phyloP scores from a whole-genome alignment of 92 coral and sea anemone genomes.

The Heliopora coerulea region DNA sequence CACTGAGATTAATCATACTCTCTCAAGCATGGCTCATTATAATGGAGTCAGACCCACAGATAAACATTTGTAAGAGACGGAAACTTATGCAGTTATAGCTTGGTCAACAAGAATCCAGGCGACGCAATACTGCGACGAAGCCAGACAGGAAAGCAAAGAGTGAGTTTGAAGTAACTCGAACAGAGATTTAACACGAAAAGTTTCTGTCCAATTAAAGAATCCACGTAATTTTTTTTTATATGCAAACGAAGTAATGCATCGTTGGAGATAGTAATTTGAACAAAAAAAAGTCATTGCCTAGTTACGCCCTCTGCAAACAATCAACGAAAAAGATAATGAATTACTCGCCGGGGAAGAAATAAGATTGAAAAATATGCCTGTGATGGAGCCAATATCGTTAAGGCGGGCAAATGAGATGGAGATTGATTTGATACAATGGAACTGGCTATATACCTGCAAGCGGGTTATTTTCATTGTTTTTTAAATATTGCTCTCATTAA shows the following conservation, averaged over 20 bases:
- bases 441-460: too few species aligned
- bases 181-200: not conserved
- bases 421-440: too few species aligned
- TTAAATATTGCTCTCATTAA: too few species aligned
- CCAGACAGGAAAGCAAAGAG: not conserved
- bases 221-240: constrained; percentile 8
- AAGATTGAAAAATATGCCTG: too few species aligned
- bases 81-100: not conserved
- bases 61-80: too few species aligned
- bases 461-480: too few species aligned
- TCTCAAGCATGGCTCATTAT: constrained; percentile 7
- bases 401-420: not conserved
- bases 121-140: too few species aligned
- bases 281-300: not conserved
- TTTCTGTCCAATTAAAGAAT: not conserved
- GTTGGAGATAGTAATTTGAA: constrained; percentile 22
- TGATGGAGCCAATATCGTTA: too few species aligned
- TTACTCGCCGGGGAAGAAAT: too few species aligned
- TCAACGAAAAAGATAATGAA: too few species aligned
- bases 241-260: constrained; percentile 25
- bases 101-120: too few species aligned
- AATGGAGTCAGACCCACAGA: too few species aligned
- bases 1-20: not conserved
- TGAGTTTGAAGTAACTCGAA: not conserved
- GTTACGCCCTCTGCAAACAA: not conserved